phyloP scores from a whole-genome alignment of 2,888 invertebrate species.

The Cosmia pyralina region DNA sequence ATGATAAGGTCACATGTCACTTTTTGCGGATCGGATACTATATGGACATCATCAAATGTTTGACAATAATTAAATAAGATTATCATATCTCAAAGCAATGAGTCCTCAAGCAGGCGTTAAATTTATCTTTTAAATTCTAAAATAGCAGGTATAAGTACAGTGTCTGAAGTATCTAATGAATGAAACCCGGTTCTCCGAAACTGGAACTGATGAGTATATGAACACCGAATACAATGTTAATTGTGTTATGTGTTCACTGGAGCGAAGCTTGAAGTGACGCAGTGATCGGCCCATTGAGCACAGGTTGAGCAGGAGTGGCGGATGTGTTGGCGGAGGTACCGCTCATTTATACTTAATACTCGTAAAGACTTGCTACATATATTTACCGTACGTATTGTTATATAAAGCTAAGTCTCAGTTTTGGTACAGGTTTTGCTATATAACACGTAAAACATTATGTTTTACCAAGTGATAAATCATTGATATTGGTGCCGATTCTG shows the following conservation, averaged over 20 bases:
- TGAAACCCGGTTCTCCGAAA: slow-evolving; percentile 1
- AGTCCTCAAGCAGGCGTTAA: neutral
- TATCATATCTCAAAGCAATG: neutral
- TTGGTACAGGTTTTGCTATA: neutral
- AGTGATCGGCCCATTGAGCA: slow-evolving; percentile 46
- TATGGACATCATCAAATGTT: neutral
- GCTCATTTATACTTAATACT: slow-evolving; percentile 5
- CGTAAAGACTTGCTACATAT: neutral
- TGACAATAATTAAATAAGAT: neutral
- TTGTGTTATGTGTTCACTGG: slow-evolving; percentile 31
- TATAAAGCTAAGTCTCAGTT: neutral
- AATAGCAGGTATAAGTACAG: neutral
- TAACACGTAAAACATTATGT: neutral
- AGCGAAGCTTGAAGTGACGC: slow-evolving; percentile 49
- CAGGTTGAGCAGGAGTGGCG: slow-evolving; percentile 42
- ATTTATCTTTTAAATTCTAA: neutral
- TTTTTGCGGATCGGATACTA: neutral
- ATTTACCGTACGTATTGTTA: neutral
- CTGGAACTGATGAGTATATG: slow-evolving; percentile 31
- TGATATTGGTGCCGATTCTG: too few species aligned
- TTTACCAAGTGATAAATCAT: neutral
- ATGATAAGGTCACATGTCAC: neutral
- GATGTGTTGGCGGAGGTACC: slow-evolving; percentile 7
- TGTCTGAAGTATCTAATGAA: slow-evolving; percentile 17
- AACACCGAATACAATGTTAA: slow-evolving; percentile 1